Conservation (phyloP, 2,797 vertebrate species). For the Gallinago nigripennis region DNA sequence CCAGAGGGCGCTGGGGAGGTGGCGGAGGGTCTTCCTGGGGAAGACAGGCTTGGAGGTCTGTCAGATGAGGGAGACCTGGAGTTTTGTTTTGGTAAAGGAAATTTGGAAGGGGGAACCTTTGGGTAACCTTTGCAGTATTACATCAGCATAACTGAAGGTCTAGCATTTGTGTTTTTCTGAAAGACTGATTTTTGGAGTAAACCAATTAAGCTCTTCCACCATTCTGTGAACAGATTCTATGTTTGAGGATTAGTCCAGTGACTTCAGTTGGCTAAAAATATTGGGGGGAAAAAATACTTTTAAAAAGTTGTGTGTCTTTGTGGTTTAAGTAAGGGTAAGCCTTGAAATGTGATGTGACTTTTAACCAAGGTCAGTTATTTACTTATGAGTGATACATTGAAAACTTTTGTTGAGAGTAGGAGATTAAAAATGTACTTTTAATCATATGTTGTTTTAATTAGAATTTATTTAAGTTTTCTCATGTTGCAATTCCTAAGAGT, state of each 20-base stretch:
- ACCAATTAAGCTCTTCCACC: not conserved
- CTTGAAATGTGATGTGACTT: not conserved
- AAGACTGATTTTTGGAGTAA: not conserved
- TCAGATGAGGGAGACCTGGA: too few species aligned
- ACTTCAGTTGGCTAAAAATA: not conserved
- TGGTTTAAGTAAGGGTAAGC: not conserved
- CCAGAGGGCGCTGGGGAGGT: not conserved
- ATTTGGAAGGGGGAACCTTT: too few species aligned
- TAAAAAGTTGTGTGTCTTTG: not conserved
- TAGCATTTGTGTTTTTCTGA: not conserved
- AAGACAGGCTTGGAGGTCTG: rapidly evolving
- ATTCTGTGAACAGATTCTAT: rapidly evolving
- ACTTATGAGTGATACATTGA: not conserved
- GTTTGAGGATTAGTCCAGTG: not conserved
- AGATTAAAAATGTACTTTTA: not conserved
- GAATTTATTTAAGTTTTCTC: not conserved
- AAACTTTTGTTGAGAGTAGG: not conserved
- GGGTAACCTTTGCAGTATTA: not conserved
- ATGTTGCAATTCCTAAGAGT: not conserved
- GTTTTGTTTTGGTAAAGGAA: not conserved
- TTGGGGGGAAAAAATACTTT: not conserved
- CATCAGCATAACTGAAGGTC: not conserved
- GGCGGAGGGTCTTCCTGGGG: not conserved
- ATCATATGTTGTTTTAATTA: not conserved
- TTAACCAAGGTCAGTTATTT: not conserved